Base-by-base conservation (phyloP, 2,113 vertebrate species). In the Brienomyrus longianalis region DNA sequence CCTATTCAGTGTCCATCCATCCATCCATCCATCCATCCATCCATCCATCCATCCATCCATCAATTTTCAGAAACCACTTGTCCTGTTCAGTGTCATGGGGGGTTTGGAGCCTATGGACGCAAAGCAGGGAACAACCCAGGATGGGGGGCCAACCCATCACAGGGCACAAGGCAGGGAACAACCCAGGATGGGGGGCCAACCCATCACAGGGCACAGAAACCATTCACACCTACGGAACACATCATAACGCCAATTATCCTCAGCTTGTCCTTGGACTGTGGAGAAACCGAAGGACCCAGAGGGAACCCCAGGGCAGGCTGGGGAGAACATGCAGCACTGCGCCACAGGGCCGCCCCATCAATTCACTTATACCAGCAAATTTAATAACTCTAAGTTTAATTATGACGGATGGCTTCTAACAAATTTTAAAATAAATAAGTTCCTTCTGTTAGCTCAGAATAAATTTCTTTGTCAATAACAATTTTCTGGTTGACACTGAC, bases 381-480 rank as follows among this genome's bases (percentile, higher is more conserved):
- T 51, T 31, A 89, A 54, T 83, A 43, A 56, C 2, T 27, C 48
- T n/a, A 45, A 50, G 62, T 54, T 35, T 50, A 77, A 77, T 88
- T 88, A 89, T 54, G 86, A 87, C 27, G 27, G 31, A 35, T 52
- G 70, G 10, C n/a, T 52, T 19, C 51, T 80, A n/a, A 56, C 50
- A 31, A 43, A 56, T n/a, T 59, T 47, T 45, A 56, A 89, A 89
- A 89, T 54, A 83, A 52, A 89, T 39, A 89, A 89, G 2, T 66
- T 39, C 56, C 17, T 62, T 88, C 83, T 85, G 23, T 88, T 23
- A 43, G 5, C 31, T 45, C 35, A 45, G 56, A 88, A 88, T 88
- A 54, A 39, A 88, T 88, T 66, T 88, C 87, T 62, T 45, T 66
- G 54, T 66, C 54, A 88, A 88, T 88, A 88, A 45, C 87, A 62